Percentiles rank a stretch among this genome's conserved stretches.
Conservation (phyloP, 2,113 vertebrate genomes). For the Erinaceus europaeus region DNA sequence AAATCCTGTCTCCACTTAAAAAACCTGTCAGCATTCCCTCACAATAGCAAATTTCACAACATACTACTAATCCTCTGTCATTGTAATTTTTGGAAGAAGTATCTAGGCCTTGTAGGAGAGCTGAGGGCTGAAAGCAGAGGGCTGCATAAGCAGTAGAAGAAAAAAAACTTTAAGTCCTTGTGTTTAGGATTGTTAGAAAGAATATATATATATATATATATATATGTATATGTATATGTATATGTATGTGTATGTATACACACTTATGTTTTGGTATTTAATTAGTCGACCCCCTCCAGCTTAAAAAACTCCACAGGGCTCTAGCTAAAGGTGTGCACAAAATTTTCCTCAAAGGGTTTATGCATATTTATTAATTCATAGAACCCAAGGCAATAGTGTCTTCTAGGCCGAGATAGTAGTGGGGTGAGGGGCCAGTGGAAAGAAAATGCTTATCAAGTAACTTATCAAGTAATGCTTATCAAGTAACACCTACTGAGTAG, state of each 20-base stretch:
- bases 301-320: conserved; percentile 53
- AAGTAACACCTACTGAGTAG: not conserved
- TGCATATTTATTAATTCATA: conserved; percentile 59
- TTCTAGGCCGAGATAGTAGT: conserved; percentile 30
- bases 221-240: no score
- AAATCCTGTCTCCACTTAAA: conserved; percentile 2
- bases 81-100: conserved; percentile 27
- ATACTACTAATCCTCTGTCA: not conserved
- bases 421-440: not conserved
- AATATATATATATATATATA: not conserved
- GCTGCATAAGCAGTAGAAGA: not conserved
- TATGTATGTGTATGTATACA: no score
- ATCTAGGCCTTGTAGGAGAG: not conserved
- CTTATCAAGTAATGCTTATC: no score
- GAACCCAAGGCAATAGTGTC: conserved; percentile 37
- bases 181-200: conserved; percentile 20
- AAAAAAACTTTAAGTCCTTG: conserved; percentile 10
- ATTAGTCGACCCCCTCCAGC: conserved; percentile 59
- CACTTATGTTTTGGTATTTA: conserved; percentile 30
- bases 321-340: conserved; percentile 49
- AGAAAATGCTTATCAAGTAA: conserved; percentile 24
- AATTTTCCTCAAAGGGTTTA: conserved; percentile 47
- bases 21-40: no score
- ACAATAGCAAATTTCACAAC: not conserved
- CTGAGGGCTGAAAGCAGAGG: no score